Evolutionary conservation across 2,888 invertebrate species (phyloP), one percentile per base, ranked within the genome.

Genomic region (Stegana nigrithorax): DNA sequence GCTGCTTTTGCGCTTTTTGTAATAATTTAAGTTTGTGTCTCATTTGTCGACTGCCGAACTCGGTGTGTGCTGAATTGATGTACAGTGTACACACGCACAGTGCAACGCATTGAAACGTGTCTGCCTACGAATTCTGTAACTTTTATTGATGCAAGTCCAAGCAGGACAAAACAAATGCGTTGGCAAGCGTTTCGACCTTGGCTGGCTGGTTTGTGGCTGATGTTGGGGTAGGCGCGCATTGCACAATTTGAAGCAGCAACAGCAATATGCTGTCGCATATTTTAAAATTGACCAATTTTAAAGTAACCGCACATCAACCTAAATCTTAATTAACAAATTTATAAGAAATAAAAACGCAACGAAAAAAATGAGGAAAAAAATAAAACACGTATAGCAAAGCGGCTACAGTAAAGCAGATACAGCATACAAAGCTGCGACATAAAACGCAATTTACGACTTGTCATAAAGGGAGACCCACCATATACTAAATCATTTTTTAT

Each of bases 401-500:
- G 39, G 39, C 60, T 36, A 44, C 58, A 23, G 19, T 44, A 4
- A 44, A 64, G 44, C 27, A 57, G 63, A 67, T 63, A 62, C 65
- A 63, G 60, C 60, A 67, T 65, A 57, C 50, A 64, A 62, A 69
- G 64, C 70, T 69, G 73, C 73, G 76, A 76, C 74, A 78, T 76
- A 75, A 75, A 78, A 74, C 73, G 75, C 76, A 71, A 78, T 78
- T 78, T 78, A 78, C 78, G 78, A 74, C 79, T 76, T 78, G 74
- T 76, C 78, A 80, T 78, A 80, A 78, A 78, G 78, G 73, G 70
- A 73, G 71, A 68, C 67, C 72, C 74, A 69, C 71, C 75, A 76
- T 80, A 78, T 78, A 78, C 77, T 80, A 78, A 78, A 78, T 76
- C 80, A 76, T 79, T 79, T 76, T 79, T 76, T 78, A 78, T 78